Base-by-base conservation (phyloP, 2,888 invertebrate species). In the Beris chalybata region DNA sequence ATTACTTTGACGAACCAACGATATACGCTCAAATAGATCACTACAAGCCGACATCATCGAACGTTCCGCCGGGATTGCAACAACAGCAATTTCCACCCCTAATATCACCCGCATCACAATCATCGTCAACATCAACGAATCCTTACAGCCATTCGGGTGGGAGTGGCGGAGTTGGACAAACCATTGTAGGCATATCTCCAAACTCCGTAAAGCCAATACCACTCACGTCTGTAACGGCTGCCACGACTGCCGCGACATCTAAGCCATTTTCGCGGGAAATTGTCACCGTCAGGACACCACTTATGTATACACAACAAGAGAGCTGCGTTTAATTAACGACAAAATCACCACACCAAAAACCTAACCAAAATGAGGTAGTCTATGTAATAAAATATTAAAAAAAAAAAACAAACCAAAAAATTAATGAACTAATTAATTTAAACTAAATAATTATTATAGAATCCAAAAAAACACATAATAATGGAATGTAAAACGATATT, bases 1-100 rank as follows among this genome's bases (percentile, higher is more conserved):
- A 81, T 71, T 81, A 81, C 72, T 81, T 80, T 70, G 87, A 87
- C 73, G 89, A 89, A 74, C 85, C 89, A 63, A 88, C 88, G 74
- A 86, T 89, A 76, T 89, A 89, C 79, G 89, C 89, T 68, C 88
- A 89, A 82, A 89, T 89, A 79, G 89, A 89, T 79, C 89, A 89
- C 76, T 85, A 83, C 73, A 84, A 86, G 71, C 74, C 74, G 69
- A 74, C 73, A 50, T 74, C 74, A 54, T 72, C 66, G 71, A 74
- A 43, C 66, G 77, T 77, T 68, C 76, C 76, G 63, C 9, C 38
- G 38, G 7, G 9, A 38, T 9, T 7, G 9, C 9, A 7, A 4
- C 38, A 38, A 38, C 77, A 79, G 70, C 77, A 79, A 70, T 80
- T 80, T 69, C 82, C 82, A 69, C 81, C 82, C 57, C 76, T 82